Evolutionary conservation across 1,140 invertebrate genomes (phyloP).

Genomic region (Neodiprion virginianus): DNA sequence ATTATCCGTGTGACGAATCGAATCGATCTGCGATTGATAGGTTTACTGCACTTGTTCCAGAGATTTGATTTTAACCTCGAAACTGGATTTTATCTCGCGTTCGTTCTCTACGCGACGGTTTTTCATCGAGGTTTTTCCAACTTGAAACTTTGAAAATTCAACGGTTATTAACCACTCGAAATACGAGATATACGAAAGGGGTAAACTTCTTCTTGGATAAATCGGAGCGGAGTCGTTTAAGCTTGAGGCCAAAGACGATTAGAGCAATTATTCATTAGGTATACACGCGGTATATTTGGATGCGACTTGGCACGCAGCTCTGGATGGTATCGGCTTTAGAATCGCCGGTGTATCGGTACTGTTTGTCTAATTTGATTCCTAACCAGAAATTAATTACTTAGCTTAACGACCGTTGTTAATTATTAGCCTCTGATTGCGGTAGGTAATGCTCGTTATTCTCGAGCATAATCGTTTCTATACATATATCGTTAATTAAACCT

Average conservation of each 20-base stretch:
- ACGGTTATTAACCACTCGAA: no score
- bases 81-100: no score
- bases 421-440: not conserved
- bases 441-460: not conserved
- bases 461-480: not conserved
- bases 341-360: no score
- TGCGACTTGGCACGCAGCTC: not conserved
- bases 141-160: no score
- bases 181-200: not conserved
- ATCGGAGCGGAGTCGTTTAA: not conserved
- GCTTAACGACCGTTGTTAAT: not conserved
- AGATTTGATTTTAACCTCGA: no score
- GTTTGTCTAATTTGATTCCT: slow-evolving; percentile 2
- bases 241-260: not conserved
- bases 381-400: not conserved
- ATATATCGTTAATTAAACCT: not conserved
- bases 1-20: not conserved
- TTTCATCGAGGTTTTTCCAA: no score
- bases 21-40: not conserved
- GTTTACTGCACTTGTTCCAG: no score
- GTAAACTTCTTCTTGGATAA: not conserved
- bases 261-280: not conserved
- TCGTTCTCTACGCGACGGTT: no score
- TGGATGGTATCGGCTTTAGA: not conserved
- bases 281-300: not conserved